Percentiles rank a stretch among this genome's conserved stretches.
Conservation (phyloP, 2,888 invertebrate genomes). For the Ypsolopha sequella region DNA sequence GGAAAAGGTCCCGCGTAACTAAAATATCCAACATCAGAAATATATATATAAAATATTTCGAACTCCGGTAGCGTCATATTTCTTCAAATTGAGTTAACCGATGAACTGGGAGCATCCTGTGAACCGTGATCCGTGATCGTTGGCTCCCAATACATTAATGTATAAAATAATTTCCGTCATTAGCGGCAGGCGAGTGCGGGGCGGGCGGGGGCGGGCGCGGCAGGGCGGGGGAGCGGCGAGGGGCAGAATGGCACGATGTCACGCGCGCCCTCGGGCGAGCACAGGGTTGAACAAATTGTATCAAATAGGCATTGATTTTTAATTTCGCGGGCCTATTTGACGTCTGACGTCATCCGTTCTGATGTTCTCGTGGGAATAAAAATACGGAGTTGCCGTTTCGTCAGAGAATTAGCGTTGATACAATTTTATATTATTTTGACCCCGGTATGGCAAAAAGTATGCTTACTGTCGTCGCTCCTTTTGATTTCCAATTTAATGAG, state of each 20-base stretch:
- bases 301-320: no score
- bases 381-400: no score
- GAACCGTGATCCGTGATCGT: constrained; percentile 27
- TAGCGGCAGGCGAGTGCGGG: background rate
- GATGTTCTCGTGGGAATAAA: no score
- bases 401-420: no score
- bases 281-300: background rate
- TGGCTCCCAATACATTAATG: constrained; percentile 43
- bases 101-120: constrained; percentile 20
- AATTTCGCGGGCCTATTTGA: background rate
- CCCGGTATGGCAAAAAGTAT: no score
- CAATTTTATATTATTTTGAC: no score
- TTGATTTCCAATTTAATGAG: no score
- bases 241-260: constrained; percentile 46
- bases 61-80: background rate
- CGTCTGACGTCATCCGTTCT: no score
- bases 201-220: constrained; percentile 12
- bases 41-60: no score
- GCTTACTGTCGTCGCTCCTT: no score
- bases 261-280: constrained; percentile 24
- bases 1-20: no score
- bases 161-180: constrained; percentile 43
- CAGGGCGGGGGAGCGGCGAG: constrained; percentile 18
- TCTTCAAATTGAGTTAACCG: background rate
- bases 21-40: no score